Conservation (phyloP, 1,140 invertebrate genomes). For the Adelges cooleyi region DNA sequence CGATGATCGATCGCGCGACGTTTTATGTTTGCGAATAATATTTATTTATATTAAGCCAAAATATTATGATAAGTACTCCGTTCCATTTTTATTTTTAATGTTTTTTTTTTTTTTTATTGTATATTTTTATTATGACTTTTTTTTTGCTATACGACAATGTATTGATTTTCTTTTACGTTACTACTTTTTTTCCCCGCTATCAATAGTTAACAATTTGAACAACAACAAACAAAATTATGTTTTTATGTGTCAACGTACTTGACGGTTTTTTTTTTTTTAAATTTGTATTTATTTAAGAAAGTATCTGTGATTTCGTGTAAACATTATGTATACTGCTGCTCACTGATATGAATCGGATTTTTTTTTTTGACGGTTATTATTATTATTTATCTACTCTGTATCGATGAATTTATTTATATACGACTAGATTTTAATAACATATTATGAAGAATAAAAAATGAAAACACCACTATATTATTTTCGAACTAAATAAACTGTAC, state of each 20-base stretch:
- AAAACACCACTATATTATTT: too few species aligned
- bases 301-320: slow-evolving; percentile 8
- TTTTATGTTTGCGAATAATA: background rate
- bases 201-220: background rate
- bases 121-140: slow-evolving; percentile 5
- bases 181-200: background rate
- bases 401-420: background rate
- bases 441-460: too few species aligned
- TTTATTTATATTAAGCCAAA: slow-evolving; percentile 25
- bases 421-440: too few species aligned
- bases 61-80: slow-evolving; percentile 12
- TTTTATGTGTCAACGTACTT: too few species aligned
- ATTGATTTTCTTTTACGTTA: background rate
- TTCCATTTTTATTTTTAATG: slow-evolving; percentile 17
- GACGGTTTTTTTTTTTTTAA: background rate
- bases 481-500: too few species aligned
- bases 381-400: too few species aligned
- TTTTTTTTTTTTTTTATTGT: background rate
- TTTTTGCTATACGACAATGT: background rate
- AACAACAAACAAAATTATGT: background rate
- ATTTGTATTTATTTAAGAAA: background rate
- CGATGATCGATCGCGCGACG: too few species aligned
- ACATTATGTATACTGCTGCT: slow-evolving; percentile 6
- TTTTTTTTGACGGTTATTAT: too few species aligned
- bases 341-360: background rate